phyloP scores from a whole-genome alignment of 2,888 invertebrate genomes.

The Venusia cambrica region DNA sequence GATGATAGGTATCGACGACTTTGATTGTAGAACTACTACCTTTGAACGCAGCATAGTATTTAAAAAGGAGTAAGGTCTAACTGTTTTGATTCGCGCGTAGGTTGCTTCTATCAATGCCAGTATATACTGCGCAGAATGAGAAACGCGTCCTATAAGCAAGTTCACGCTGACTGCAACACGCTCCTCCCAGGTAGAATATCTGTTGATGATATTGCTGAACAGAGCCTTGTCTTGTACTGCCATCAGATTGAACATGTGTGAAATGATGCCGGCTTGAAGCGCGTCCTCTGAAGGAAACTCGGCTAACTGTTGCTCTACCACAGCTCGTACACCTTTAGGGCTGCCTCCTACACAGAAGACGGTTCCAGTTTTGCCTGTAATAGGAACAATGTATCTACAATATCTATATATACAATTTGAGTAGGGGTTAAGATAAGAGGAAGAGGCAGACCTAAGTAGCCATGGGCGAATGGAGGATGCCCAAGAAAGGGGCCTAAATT shows the following conservation, averaged over 20 bases:
- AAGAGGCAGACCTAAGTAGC: background rate
- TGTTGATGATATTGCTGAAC: constrained; percentile 16
- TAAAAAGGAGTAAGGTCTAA: constrained; percentile 32
- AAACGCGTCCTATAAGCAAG: constrained; percentile 34
- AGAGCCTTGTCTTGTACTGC: constrained; percentile 10
- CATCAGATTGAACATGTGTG: constrained; percentile 36
- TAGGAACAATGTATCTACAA: background rate
- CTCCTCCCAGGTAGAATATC: constrained; percentile 25
- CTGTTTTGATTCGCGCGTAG: constrained; percentile 35
- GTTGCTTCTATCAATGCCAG: constrained; percentile 41
- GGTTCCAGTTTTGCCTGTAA: constrained; percentile 41
- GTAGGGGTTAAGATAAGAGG: background rate
- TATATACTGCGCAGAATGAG: constrained; percentile 46
- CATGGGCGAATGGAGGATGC: too few species aligned
- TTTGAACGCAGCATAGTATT: too few species aligned
- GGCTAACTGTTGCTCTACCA: constrained; percentile 31
- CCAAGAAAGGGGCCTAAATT: too few species aligned
- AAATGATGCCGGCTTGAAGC: constrained; percentile 35
- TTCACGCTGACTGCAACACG: constrained; percentile 35
- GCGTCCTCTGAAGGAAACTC: constrained; percentile 28
- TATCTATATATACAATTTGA: background rate
- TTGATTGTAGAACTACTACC: too few species aligned
- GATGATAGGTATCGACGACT: too few species aligned
- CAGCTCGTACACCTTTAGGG: constrained; percentile 35
- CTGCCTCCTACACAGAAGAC: constrained; percentile 45